A percentile compares a stretch with the other conserved stretches of the same genome.
Evolutionary conservation across 2,888 invertebrate genomes (phyloP).

Genomic region (Tortrix viridana): DNA sequence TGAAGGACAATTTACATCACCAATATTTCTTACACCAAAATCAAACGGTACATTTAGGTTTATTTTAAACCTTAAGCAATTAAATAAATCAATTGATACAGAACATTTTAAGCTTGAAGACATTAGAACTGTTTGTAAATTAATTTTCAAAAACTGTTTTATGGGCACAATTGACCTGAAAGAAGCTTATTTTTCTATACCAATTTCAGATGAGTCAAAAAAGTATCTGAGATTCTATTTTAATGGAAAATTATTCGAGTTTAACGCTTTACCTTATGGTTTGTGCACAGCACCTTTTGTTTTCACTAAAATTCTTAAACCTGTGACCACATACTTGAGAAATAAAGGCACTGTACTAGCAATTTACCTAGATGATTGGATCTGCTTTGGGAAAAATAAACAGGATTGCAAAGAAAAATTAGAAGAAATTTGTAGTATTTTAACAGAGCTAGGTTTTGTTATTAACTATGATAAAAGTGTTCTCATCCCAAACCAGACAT

Average conservation of each 20-base stretch:
- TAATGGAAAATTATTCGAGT: slow-evolving; percentile 31
- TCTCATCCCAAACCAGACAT: slow-evolving; percentile 28
- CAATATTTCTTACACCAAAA: slow-evolving; percentile 33
- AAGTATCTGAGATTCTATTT: slow-evolving; percentile 37
- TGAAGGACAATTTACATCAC: slow-evolving; percentile 33
- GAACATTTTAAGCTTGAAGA: slow-evolving; percentile 40
- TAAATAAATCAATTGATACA: too few relatives aligned
- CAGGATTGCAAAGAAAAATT: slow-evolving; percentile 20
- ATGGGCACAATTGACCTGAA: too few relatives aligned
- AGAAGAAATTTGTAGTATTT: slow-evolving; percentile 1
- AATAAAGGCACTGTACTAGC: slow-evolving; percentile 3
- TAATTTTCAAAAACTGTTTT: too few relatives aligned
- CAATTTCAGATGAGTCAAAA: slow-evolving; percentile 15
- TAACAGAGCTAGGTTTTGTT: slow-evolving; percentile 30
- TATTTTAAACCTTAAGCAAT: slow-evolving; percentile 35
- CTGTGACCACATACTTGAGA: slow-evolving; percentile 21
- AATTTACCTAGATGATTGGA: slow-evolving; percentile 33
- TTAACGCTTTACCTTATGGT: slow-evolving; percentile 35
- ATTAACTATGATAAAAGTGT: slow-evolving; percentile 31
- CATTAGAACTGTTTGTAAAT: too few relatives aligned
- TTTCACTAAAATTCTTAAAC: slow-evolving; percentile 38
- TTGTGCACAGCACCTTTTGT: slow-evolving; percentile 35
- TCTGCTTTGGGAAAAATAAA: slow-evolving; percentile 23
- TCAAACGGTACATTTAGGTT: slow-evolving; percentile 34
- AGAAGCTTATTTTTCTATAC: too few relatives aligned